Conservation (phyloP, 2,113 vertebrate genomes). For the Delphinus delphis region DNA sequence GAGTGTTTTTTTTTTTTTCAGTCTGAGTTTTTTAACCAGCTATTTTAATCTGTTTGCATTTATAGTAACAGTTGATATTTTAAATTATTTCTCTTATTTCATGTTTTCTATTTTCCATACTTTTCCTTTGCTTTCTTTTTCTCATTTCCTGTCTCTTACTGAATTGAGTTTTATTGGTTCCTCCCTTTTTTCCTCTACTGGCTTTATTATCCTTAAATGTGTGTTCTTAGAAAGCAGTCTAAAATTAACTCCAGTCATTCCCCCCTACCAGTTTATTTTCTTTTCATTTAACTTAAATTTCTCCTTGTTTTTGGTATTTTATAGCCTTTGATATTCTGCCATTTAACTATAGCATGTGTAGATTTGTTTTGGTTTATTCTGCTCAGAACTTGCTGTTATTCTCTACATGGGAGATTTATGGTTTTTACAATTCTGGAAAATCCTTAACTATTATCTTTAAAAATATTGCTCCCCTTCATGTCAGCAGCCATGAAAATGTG, state of each 20-base stretch:
- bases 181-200: background rate
- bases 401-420: background rate
- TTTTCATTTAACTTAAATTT: background rate
- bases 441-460: background rate
- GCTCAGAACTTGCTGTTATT: background rate
- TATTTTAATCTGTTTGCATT: background rate
- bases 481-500: background rate
- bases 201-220: background rate
- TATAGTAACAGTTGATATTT: background rate
- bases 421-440: background rate
- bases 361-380: background rate
- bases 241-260: background rate
- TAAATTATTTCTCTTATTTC: background rate
- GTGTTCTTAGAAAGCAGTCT: background rate
- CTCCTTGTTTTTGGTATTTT: background rate
- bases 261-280: background rate
- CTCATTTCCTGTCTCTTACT: background rate
- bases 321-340: background rate
- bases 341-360: background rate
- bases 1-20: background rate
- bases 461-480: background rate
- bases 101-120: background rate
- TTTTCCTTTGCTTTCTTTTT: background rate
- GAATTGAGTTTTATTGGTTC: background rate
- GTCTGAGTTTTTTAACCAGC: background rate